Evolutionary conservation across 2,797 vertebrate species (phyloP).

Genomic region (Sebastes ruberrimus): DNA sequence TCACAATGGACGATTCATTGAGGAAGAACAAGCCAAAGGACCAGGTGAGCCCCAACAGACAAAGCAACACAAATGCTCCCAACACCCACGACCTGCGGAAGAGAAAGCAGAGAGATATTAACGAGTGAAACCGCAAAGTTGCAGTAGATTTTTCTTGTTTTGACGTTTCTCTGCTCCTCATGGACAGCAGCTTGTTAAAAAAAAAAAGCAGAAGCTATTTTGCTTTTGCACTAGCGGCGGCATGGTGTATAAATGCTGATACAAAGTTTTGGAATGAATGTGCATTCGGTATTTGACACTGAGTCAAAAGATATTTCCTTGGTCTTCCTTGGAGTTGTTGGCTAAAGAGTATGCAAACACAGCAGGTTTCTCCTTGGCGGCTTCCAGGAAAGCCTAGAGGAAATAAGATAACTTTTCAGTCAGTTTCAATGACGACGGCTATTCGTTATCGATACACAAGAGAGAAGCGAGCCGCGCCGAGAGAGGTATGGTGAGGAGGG

Average conservation of each 20-base stretch:
- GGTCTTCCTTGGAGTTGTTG: slow-evolving; percentile 33
- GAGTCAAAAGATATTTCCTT: slow-evolving; percentile 42
- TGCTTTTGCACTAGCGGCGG: slow-evolving; percentile 3
- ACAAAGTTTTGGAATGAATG: slow-evolving; percentile 31
- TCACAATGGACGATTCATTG: slow-evolving; percentile 95
- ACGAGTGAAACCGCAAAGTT: background rate
- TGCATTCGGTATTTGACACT: slow-evolving; percentile 23
- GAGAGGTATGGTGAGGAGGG: slow-evolving; percentile 31
- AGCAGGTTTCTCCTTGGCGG: slow-evolving; percentile 58
- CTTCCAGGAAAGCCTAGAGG: slow-evolving; percentile 72
- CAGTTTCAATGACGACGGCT: slow-evolving; percentile 59
- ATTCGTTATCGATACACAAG: slow-evolving; percentile 56
- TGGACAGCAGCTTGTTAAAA: slow-evolving; percentile 19
- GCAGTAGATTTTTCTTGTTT: background rate
- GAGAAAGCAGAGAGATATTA: background rate
- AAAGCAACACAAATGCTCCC: slow-evolving; percentile 94
- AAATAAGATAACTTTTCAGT: slow-evolving; percentile 74
- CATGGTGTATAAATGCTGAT: slow-evolving; percentile 24
- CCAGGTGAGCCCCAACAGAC: slow-evolving; percentile 95
- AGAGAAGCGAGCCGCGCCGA: slow-evolving; percentile 47
- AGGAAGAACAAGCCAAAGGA: slow-evolving; percentile 96
- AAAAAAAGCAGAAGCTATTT: background rate
- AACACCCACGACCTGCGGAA: slow-evolving; percentile 95
- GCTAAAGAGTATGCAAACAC: slow-evolving; percentile 51
- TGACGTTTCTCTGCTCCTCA: background rate